phyloP scores from a whole-genome alignment of 2,888 invertebrate species.

The Pasiphila rectangulata region DNA sequence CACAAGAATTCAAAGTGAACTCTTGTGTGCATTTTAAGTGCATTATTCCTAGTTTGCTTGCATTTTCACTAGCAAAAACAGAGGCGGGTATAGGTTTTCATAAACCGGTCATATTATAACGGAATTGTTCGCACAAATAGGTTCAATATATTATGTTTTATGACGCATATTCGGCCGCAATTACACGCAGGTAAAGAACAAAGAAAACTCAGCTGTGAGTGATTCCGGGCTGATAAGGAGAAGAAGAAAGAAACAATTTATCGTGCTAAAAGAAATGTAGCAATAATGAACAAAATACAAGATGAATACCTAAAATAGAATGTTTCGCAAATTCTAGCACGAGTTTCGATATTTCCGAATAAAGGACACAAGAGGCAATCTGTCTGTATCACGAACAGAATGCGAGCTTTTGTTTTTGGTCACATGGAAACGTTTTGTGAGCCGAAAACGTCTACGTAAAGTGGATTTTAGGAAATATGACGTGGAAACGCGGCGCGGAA shows the following conservation, averaged over 20 bases:
- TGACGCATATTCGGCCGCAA: not conserved
- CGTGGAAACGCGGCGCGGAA: constrained; percentile 20
- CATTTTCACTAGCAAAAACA: too few relatives aligned
- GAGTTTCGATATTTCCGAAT: constrained; percentile 22
- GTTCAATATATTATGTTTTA: not conserved
- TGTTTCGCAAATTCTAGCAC: constrained; percentile 18
- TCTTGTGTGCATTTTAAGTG: too few relatives aligned
- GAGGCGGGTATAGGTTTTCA: too few relatives aligned
- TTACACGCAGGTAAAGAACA: not conserved
- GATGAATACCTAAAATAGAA: constrained; percentile 16
- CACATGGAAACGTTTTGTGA: constrained; percentile 21
- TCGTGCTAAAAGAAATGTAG: constrained; percentile 2
- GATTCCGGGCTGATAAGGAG: too few relatives aligned
- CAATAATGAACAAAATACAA: constrained; percentile 14
- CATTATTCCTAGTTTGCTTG: too few relatives aligned
- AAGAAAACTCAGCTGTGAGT: too few relatives aligned
- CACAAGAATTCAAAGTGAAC: too few relatives aligned
- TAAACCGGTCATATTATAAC: too few relatives aligned
- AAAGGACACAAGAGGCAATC: constrained; percentile 24
- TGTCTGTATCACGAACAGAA: constrained; percentile 22
- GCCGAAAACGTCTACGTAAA: constrained; percentile 19
- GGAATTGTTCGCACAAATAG: not conserved
- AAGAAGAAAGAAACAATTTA: too few relatives aligned
- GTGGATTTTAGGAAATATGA: constrained; percentile 21
- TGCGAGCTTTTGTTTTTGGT: constrained; percentile 20